Evolutionary conservation across 1,140 invertebrate genomes (phyloP).

Genomic region (Brachionus sp.): DNA sequence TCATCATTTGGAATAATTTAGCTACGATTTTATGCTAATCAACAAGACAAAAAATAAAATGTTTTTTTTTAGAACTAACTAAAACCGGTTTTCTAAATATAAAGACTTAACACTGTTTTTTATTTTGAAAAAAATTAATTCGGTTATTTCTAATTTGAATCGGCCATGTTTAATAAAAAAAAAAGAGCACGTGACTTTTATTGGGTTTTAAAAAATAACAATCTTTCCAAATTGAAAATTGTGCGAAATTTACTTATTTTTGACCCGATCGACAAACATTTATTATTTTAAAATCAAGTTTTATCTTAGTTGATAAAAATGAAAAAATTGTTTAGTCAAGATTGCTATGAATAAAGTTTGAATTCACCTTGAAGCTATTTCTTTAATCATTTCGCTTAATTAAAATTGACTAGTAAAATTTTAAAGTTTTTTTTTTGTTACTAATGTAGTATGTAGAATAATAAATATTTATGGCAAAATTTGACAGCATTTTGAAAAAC

Average conservation of each 20-base stretch:
- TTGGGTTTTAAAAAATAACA: not conserved
- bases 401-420: not conserved
- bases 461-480: too few relatives aligned
- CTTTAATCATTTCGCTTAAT: not conserved
- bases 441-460: too few relatives aligned
- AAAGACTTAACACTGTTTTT: not conserved
- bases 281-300: not conserved
- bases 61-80: not conserved
- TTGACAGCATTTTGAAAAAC: too few relatives aligned
- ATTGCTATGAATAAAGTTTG: not conserved
- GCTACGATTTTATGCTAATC: not conserved
- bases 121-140: too few relatives aligned
- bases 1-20: not conserved
- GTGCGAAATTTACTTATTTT: not conserved
- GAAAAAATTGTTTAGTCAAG: not conserved
- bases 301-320: not conserved
- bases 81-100: not conserved
- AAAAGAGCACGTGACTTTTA: not conserved
- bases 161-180: not conserved
- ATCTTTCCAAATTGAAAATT: not conserved
- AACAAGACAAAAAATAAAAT: not conserved
- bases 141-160: not conserved
- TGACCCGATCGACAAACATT: not conserved
- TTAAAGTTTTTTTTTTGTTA: too few relatives aligned
- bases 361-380: not conserved